A percentile compares a stretch with the other conserved stretches of the same genome.
These are phyloP conservation scores for Gopherus flavomarginatus DNA, from an alignment of 2,113 vertebrate species.

Conservation along the genomic window DNA sequence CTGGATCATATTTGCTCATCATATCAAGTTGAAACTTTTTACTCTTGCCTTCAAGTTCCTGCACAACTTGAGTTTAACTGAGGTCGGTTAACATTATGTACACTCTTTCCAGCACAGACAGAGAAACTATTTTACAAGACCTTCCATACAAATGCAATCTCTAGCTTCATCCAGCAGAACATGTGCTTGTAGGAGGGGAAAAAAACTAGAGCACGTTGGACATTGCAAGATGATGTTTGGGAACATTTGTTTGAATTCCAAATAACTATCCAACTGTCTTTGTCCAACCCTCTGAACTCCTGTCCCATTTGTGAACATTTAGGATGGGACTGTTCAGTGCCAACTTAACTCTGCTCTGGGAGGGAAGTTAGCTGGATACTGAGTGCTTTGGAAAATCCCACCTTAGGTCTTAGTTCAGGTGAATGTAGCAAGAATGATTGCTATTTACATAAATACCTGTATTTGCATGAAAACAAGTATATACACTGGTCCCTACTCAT, in stretches of 20 bases:
- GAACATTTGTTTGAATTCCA: neutral
- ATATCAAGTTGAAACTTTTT: neutral
- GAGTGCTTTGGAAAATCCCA: neutral
- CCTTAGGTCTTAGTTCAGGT: neutral
- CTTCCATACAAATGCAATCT: neutral
- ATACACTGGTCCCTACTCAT: neutral
- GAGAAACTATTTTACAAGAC: neutral
- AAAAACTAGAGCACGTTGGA: neutral
- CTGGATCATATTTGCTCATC: neutral
- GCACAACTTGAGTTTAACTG: neutral
- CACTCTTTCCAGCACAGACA: accelerated
- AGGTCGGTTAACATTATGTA: neutral
- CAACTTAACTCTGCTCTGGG: neutral
- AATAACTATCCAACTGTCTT: neutral
- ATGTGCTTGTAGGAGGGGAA: neutral
- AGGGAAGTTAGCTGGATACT: neutral
- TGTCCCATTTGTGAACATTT: neutral
- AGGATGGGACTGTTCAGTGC: accelerated
- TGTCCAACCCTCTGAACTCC: neutral
- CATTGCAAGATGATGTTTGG: neutral
- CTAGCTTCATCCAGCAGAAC: neutral
- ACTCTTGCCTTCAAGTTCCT: neutral
- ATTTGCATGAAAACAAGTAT: neutral
- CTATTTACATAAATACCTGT: neutral
- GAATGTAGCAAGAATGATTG: neutral